These are phyloP conservation scores for Lutjanus campechanus DNA, from an alignment of 2,797 vertebrate genomes.

Conservation along the genomic window DNA sequence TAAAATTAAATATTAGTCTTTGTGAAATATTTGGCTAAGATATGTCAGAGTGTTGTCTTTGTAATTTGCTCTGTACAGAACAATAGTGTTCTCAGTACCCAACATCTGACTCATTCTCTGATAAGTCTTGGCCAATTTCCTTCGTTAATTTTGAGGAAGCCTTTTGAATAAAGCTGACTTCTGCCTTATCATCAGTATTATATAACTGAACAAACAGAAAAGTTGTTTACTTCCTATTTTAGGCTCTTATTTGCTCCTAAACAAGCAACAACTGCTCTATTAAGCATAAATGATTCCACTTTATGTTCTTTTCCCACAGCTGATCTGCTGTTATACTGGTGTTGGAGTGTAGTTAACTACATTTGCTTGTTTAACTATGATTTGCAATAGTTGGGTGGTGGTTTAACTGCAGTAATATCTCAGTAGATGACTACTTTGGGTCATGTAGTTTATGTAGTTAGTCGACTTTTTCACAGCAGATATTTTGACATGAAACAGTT, in stretches of 20 bases:
- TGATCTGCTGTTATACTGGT: neutral
- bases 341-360: no score
- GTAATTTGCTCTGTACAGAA: neutral
- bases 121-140: neutral
- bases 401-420: no score
- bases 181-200: neutral
- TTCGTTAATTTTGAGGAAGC: neutral
- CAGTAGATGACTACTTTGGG: no score
- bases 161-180: neutral
- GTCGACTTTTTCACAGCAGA: no score
- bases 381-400: no score
- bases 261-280: neutral
- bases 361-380: no score
- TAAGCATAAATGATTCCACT: neutral
- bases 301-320: neutral
- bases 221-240: neutral
- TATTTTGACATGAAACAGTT: no score
- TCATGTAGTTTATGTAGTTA: no score
- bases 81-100: neutral
- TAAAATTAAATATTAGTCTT: no score
- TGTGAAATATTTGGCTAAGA: fast-evolving
- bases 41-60: neutral
- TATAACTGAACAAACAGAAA: neutral
- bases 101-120: neutral
- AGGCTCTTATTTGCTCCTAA: neutral